phyloP scores from a whole-genome alignment of 2,888 invertebrate species.

The Synergus laeviventris region DNA sequence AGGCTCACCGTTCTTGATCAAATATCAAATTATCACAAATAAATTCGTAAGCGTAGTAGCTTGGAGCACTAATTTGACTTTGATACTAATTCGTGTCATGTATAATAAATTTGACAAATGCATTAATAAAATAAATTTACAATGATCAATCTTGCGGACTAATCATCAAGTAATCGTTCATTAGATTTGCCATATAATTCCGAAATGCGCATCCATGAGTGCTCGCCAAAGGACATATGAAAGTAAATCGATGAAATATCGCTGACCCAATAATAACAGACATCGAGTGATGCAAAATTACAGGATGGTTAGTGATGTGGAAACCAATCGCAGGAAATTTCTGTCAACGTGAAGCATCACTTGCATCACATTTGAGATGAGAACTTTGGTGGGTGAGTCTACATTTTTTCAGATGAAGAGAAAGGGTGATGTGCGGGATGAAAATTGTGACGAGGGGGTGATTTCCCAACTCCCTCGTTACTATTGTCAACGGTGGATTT shows the following conservation, averaged over 20 bases:
- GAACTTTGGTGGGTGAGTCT: not conserved
- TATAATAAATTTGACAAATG: too few relatives aligned
- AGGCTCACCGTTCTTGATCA: too few relatives aligned
- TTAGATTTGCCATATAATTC: not conserved
- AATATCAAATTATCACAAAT: too few relatives aligned
- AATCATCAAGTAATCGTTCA: not conserved
- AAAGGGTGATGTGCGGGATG: not conserved
- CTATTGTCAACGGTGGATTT: conserved; percentile 3
- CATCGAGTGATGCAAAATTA: conserved; percentile 23
- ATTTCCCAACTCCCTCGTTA: not conserved
- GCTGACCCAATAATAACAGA: not conserved
- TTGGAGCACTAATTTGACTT: too few relatives aligned
- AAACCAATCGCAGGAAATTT: conserved; percentile 13
- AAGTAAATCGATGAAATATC: conserved; percentile 5
- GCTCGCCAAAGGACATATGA: conserved; percentile 2
- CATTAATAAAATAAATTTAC: too few relatives aligned
- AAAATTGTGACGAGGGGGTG: not conserved
- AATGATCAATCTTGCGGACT: not conserved
- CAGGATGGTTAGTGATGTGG: conserved; percentile 19
- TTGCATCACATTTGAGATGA: not conserved
- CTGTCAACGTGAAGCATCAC: conserved; percentile 22
- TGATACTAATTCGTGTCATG: too few relatives aligned
- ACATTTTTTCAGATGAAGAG: not conserved
- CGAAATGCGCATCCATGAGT: not conserved
- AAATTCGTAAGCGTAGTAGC: too few relatives aligned